These are phyloP conservation scores for Trogon melanurus DNA, from an alignment of 2,113 vertebrate species.

Conservation along the genomic window DNA sequence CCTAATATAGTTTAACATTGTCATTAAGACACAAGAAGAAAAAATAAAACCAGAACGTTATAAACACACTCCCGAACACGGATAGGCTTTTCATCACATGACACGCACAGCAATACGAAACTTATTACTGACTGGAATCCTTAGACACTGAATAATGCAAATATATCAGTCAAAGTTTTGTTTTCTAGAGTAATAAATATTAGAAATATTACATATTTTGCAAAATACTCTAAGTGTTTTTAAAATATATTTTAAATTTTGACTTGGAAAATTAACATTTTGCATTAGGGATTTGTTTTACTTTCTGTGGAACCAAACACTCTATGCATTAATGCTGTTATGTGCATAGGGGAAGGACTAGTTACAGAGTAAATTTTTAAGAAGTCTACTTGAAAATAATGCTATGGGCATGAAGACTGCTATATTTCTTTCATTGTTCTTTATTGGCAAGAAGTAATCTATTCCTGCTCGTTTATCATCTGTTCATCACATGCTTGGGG, in stretches of 20 bases:
- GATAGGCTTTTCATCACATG: neutral
- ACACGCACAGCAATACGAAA: neutral
- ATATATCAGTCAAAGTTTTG: neutral
- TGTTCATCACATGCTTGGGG: neutral
- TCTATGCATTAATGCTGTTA: neutral
- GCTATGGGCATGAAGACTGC: neutral
- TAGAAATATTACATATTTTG: neutral
- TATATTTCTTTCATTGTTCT: slow-evolving; percentile 5
- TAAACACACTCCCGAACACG: neutral
- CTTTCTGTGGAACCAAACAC: neutral
- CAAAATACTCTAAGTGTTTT: neutral
- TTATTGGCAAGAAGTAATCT: slow-evolving; percentile 7
- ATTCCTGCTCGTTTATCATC: neutral
- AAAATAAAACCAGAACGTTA: neutral
- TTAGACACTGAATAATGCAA: neutral
- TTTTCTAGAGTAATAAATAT: neutral
- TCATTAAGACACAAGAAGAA: neutral
- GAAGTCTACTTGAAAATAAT: neutral
- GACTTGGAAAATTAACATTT: neutral
- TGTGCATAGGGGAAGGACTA: neutral
- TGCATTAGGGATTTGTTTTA: neutral
- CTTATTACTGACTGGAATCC: neutral
- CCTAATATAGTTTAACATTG: slow-evolving; percentile 56
- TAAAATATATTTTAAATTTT: neutral
- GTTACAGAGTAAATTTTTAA: neutral